A percentile compares a stretch with the other conserved stretches of the same genome.
These are phyloP conservation scores for Drosophila willistoni DNA, from an alignment of 1,140 invertebrate species.

Conservation along the genomic window DNA sequence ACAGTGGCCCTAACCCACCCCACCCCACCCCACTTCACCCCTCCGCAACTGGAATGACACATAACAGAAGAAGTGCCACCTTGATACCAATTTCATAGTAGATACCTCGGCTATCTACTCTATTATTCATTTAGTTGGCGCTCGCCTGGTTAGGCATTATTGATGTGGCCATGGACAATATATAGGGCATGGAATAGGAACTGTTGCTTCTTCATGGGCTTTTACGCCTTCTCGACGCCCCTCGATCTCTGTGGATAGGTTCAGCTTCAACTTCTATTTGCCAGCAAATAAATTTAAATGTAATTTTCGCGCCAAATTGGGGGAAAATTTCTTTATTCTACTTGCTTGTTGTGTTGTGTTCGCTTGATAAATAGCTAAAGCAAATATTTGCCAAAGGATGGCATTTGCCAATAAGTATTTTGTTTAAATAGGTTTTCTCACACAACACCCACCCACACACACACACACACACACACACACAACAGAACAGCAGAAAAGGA, in stretches of 20 bases:
- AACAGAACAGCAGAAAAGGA: no score
- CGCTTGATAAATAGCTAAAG: slow-evolving; percentile 45
- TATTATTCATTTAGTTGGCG: slow-evolving; percentile 49
- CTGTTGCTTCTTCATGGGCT: no score
- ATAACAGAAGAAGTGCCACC: neutral
- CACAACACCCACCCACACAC: slow-evolving; percentile 36
- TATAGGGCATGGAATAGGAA: neutral
- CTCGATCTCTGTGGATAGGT: neutral
- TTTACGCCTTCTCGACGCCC: no score
- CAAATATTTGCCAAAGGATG: slow-evolving; percentile 77
- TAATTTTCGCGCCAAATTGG: slow-evolving; percentile 61
- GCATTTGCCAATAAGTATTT: slow-evolving; percentile 75
- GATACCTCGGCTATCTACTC: slow-evolving; percentile 11
- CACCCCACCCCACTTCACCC: no score
- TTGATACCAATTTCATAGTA: slow-evolving; percentile 29
- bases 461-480: neutral
- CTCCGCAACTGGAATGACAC: neutral
- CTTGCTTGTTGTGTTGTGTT: slow-evolving; percentile 31
- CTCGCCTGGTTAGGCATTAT: slow-evolving; percentile 37
- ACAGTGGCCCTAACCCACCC: slow-evolving; percentile 12
- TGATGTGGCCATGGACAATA: slow-evolving; percentile 41
- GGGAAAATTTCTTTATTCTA: slow-evolving; percentile 44
- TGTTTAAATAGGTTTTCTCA: slow-evolving; percentile 76
- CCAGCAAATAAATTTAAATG: slow-evolving; percentile 50
- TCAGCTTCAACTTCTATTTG: slow-evolving; percentile 21